Percentiles rank a stretch among this genome's conserved stretches.
phyloP scores from a whole-genome alignment of 2,113 vertebrate genomes.

The Ceyx cyanopectus region DNA sequence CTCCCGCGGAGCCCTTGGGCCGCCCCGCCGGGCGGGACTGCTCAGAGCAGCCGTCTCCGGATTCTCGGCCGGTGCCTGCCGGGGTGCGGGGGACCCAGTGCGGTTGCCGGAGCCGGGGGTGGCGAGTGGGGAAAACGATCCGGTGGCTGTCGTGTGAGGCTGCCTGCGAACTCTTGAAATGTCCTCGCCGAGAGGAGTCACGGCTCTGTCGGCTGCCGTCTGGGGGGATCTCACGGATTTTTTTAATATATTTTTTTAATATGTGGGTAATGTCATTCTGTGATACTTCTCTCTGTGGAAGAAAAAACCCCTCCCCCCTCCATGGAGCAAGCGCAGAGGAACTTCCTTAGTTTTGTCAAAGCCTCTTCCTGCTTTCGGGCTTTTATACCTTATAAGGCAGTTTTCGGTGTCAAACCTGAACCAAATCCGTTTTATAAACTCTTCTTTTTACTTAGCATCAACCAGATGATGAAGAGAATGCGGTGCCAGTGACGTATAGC shows the following conservation, averaged over 20 bases:
- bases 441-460: slow-evolving; percentile 43
- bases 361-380: slow-evolving; percentile 92
- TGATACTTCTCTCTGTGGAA: slow-evolving; percentile 61
- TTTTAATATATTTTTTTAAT: neutral
- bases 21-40: neutral
- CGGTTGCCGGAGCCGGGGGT: neutral
- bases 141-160: neutral
- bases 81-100: neutral
- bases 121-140: neutral
- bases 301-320: slow-evolving; percentile 52
- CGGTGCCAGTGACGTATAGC: neutral
- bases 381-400: slow-evolving; percentile 95
- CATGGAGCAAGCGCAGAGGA: slow-evolving; percentile 84
- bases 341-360: slow-evolving; percentile 90
- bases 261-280: slow-evolving; percentile 31
- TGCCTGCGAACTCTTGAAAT: neutral
- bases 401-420: slow-evolving; percentile 80
- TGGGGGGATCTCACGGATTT: fast-evolving
- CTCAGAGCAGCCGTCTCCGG: neutral
- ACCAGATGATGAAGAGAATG: neutral
- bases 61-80: neutral
- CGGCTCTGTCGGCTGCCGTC: neutral
- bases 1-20: neutral
- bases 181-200: neutral
- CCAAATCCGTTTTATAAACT: slow-evolving; percentile 61